These are phyloP conservation scores for Xestobium rufovillosum DNA, from an alignment of 2,888 invertebrate genomes.

Conservation along the genomic window DNA sequence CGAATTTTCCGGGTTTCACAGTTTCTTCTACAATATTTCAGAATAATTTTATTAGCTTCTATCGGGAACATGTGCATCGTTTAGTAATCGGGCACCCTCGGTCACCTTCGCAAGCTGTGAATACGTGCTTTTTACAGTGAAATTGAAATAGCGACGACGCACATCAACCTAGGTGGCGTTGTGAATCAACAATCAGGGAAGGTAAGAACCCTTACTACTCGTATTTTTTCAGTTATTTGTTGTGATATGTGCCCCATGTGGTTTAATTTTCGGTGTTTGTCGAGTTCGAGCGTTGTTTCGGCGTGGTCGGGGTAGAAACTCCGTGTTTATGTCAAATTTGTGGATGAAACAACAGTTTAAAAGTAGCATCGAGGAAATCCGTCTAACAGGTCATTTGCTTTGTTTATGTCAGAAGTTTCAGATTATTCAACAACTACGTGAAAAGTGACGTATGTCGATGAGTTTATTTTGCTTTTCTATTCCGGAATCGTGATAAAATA, in stretches of 20 bases:
- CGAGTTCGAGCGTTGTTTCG: too few relatives aligned
- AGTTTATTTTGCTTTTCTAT: too few relatives aligned
- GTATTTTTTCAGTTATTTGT: slow-evolving; percentile 29
- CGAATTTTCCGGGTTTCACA: slow-evolving; percentile 28
- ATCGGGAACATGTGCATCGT: slow-evolving; percentile 30
- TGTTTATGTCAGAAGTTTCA: slow-evolving; percentile 38
- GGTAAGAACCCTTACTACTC: slow-evolving; percentile 43
- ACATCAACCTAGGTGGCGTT: slow-evolving; percentile 45
- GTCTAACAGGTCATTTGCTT: slow-evolving; percentile 45
- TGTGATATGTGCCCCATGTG: too few relatives aligned
- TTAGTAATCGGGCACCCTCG: slow-evolving; percentile 33
- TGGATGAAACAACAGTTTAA: slow-evolving; percentile 25
- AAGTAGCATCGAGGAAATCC: slow-evolving; percentile 37
- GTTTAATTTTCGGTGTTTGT: too few relatives aligned
- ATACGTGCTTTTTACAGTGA: slow-evolving; percentile 47
- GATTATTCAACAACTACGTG: too few relatives aligned
- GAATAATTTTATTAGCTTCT: slow-evolving; percentile 35
- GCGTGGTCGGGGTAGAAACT: too few relatives aligned
- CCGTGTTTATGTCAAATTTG: slow-evolving; percentile 29
- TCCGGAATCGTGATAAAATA: too few relatives aligned
- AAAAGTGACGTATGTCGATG: too few relatives aligned
- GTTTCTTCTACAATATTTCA: slow-evolving; percentile 29
- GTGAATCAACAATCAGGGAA: slow-evolving; percentile 41
- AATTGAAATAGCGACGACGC: slow-evolving; percentile 41
- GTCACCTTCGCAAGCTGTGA: slow-evolving; percentile 35